Evolutionary conservation across 2,888 invertebrate species (phyloP).

Genomic region (Ichneumoninae sp.): DNA sequence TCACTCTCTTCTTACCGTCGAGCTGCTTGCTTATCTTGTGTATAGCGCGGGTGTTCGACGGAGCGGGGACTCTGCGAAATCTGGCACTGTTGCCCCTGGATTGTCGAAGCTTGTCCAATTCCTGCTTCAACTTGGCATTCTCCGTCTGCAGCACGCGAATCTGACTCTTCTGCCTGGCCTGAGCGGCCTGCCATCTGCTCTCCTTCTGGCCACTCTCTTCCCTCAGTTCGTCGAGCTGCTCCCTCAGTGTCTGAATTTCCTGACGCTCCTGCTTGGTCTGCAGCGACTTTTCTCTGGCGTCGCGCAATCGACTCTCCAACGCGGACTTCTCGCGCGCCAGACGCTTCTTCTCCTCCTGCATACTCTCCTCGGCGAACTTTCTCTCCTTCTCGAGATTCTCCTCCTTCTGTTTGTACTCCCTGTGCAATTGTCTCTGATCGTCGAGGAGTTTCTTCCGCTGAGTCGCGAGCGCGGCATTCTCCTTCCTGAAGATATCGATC

Average conservation of each 20-base stretch:
- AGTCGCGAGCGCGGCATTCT: constrained; percentile 85
- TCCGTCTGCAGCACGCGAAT: constrained; percentile 90
- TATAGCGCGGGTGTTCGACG: constrained; percentile 90
- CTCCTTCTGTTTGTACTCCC: constrained; percentile 86
- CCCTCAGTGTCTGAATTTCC: constrained; percentile 87
- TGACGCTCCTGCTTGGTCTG: constrained; percentile 90
- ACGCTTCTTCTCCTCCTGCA: constrained; percentile 90
- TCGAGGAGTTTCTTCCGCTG: constrained; percentile 83
- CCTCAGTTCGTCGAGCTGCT: constrained; percentile 88
- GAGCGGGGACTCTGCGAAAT: constrained; percentile 86
- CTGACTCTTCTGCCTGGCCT: constrained; percentile 91
- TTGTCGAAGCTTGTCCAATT: constrained; percentile 87
- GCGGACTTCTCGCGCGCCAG: constrained; percentile 88
- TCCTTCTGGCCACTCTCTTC: constrained; percentile 91
- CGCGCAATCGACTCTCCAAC: constrained; percentile 89
- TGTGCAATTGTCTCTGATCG: constrained; percentile 86
- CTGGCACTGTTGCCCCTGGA: constrained; percentile 88
- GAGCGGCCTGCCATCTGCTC: constrained; percentile 89
- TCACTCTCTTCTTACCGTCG: constrained; percentile 70
- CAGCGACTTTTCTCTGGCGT: constrained; percentile 87
- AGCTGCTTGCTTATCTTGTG: constrained; percentile 90
- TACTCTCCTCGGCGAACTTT: constrained; percentile 87
- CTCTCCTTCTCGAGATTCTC: constrained; percentile 88
- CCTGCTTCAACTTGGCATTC: constrained; percentile 87
- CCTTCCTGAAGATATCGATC: constrained; percentile 86